Conservation (phyloP, 2,113 vertebrate species). For the Dasyprocta punctata region DNA sequence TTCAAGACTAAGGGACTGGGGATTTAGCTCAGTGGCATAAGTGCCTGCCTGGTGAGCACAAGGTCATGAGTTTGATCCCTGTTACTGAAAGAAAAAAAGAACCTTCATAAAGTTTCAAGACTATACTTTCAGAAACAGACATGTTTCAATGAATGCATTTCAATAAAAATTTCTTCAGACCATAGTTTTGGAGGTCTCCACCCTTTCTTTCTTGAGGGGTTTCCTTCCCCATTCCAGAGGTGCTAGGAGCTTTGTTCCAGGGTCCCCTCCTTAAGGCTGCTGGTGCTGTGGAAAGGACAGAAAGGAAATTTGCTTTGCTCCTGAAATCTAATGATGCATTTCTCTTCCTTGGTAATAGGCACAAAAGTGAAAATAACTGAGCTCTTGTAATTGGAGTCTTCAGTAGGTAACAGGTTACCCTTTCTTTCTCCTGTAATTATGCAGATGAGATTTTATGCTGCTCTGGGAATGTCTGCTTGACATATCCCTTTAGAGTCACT, state of each 20-base stretch:
- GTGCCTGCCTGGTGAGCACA: too few relatives aligned
- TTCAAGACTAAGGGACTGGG: constrained; percentile 23
- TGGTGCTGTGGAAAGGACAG: background rate
- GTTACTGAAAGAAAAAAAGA: too few relatives aligned
- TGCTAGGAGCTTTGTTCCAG: background rate
- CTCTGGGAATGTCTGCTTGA: constrained; percentile 44
- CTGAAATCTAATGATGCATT: background rate
- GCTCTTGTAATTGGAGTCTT: background rate
- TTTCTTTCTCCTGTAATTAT: constrained; percentile 56
- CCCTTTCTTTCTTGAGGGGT: background rate
- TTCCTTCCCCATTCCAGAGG: background rate
- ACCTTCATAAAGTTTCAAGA: too few relatives aligned
- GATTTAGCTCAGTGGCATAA: too few relatives aligned
- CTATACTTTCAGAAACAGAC: background rate
- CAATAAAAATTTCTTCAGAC: background rate
- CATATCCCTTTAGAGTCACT: background rate
- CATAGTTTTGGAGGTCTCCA: background rate
- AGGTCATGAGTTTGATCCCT: too few relatives aligned
- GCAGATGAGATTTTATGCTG: background rate
- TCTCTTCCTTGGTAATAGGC: background rate
- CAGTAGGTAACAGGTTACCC: background rate
- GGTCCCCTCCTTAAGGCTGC: background rate
- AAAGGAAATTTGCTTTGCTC: background rate
- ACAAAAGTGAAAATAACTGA: constrained; percentile 29
- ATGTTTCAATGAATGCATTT: background rate